phyloP scores from a whole-genome alignment of 2,888 invertebrate species.

The Prostheceraeus crozeri region DNA sequence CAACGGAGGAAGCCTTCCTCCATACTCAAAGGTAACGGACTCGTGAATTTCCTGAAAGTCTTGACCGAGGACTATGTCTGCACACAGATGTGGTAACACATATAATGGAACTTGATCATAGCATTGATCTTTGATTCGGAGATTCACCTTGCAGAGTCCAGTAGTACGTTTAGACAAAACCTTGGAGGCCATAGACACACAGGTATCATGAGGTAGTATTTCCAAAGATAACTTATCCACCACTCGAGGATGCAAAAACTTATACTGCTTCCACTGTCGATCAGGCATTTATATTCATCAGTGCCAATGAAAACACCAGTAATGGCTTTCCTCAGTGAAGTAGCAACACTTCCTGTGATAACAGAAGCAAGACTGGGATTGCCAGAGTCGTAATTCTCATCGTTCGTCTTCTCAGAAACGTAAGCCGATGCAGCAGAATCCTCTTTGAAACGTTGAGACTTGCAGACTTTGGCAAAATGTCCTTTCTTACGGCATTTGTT shows the following conservation, averaged over 20 bases:
- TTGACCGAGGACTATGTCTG: constrained; percentile 9
- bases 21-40: constrained; percentile 4
- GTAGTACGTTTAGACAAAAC: background rate
- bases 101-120: constrained; percentile 16
- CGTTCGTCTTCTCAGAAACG: too few relatives aligned
- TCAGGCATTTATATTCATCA: background rate
- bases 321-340: too few relatives aligned
- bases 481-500: constrained; percentile 26
- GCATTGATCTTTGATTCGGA: constrained; percentile 2
- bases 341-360: constrained; percentile 18
- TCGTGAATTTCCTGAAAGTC: constrained; percentile 24
- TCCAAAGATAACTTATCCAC: background rate
- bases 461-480: constrained; percentile 33
- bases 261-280: background rate
- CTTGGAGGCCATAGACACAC: constrained; percentile 13
- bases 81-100: constrained; percentile 19
- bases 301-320: background rate
- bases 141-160: background rate
- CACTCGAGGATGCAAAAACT: constrained; percentile 5
- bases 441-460: background rate
- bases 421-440: constrained; percentile 23
- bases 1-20: background rate
- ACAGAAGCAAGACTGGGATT: constrained; percentile 29
- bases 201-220: background rate
- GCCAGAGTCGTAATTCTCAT: too few relatives aligned